phyloP scores from a whole-genome alignment of 2,888 invertebrate genomes.

The Trachelus tabidus region DNA sequence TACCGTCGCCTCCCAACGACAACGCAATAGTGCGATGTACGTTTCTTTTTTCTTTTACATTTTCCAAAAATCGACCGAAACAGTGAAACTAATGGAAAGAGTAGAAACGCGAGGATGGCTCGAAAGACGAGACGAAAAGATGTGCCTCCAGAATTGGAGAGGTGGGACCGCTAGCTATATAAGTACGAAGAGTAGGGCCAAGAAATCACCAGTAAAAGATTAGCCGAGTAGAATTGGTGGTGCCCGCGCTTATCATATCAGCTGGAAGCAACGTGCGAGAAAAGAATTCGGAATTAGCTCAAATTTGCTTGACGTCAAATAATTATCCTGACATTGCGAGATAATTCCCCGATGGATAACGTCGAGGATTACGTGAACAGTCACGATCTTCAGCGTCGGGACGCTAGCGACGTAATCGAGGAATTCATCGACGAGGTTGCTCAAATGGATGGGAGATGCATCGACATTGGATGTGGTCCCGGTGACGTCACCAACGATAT shows the following conservation, averaged over 20 bases:
- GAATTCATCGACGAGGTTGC: slow-evolving; percentile 69
- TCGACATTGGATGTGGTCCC: slow-evolving; percentile 81
- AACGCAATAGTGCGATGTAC: no score
- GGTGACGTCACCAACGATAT: slow-evolving; percentile 77
- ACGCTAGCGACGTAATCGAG: slow-evolving; percentile 73
- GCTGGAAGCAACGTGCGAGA: not conserved
- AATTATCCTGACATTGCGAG: not conserved
- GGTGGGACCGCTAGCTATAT: slow-evolving; percentile 36
- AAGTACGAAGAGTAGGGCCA: slow-evolving; percentile 32
- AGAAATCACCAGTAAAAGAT: slow-evolving; percentile 44
- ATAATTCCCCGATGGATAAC: slow-evolving; percentile 40
- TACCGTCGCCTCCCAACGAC: no score
- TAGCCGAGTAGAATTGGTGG: slow-evolving; percentile 24
- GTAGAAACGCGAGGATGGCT: slow-evolving; percentile 6
- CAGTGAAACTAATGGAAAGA: not conserved
- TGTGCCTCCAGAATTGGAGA: slow-evolving; percentile 17
- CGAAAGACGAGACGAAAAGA: slow-evolving; percentile 11
- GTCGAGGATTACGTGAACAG: slow-evolving; percentile 71
- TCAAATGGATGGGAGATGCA: slow-evolving; percentile 56
- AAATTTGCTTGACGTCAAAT: not conserved
- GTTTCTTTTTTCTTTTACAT: not conserved
- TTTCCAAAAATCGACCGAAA: not conserved
- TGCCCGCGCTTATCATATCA: not conserved
- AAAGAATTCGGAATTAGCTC: slow-evolving; percentile 10
- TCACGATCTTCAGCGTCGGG: slow-evolving; percentile 76